Evolutionary conservation across 2,797 vertebrate genomes (phyloP).

Genomic region (Liparis tanakae): DNA sequence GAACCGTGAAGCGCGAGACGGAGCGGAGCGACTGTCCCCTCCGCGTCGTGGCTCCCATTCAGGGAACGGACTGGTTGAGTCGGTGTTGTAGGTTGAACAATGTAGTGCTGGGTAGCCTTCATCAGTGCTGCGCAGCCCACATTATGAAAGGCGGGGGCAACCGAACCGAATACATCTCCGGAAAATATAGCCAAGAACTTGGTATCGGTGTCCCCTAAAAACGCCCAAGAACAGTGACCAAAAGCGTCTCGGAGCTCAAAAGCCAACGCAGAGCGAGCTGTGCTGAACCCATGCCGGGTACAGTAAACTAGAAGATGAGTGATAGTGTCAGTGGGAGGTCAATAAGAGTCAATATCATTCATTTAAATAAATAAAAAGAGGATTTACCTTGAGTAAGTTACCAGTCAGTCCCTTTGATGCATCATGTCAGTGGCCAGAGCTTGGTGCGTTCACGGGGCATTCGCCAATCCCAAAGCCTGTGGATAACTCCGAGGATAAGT

Average conservation of each 20-base stretch:
- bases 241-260: not conserved
- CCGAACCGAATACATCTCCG: not conserved
- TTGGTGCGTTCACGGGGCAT: slow-evolving; percentile 50
- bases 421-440: slow-evolving; percentile 44
- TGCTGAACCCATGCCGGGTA: not conserved
- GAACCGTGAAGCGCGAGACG: slow-evolving; percentile 5
- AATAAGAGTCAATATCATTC: not conserved
- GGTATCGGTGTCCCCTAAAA: not conserved
- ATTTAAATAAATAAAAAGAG: not conserved
- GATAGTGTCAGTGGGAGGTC: not conserved
- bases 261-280: not conserved
- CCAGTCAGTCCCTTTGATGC: slow-evolving; percentile 57
- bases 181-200: not conserved
- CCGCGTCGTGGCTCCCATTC: slow-evolving; percentile 29
- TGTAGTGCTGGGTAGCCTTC: not conserved
- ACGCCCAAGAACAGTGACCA: not conserved
- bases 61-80: slow-evolving; percentile 22
- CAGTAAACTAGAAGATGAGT: slow-evolving; percentile 5
- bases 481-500: slow-evolving; percentile 38
- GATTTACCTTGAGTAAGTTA: slow-evolving; percentile 80
- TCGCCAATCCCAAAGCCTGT: slow-evolving; percentile 67
- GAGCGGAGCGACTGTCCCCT: slow-evolving; percentile 36
- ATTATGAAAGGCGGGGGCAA: rapidly evolving
- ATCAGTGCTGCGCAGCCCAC: not conserved
- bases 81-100: slow-evolving; percentile 15